These are phyloP conservation scores for Stramonita haemastoma DNA, from an alignment of 2,888 invertebrate species.

Conservation along the genomic window DNA sequence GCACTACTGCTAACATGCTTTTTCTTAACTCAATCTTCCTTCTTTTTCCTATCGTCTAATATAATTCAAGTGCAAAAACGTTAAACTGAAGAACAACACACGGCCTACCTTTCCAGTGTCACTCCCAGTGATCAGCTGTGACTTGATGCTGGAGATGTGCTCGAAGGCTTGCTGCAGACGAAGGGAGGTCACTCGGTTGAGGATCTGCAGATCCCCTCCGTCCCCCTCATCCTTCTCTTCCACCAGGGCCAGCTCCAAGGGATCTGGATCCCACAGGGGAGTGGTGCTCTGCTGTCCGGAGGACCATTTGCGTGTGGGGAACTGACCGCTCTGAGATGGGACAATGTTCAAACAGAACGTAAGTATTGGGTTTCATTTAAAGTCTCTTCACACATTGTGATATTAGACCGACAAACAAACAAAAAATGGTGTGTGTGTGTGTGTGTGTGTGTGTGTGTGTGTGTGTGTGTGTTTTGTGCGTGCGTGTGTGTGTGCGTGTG, in stretches of 20 bases:
- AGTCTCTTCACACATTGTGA: too few species aligned
- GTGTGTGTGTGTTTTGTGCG: too few species aligned
- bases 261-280: conserved; percentile 22
- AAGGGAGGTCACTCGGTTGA: conserved; percentile 50
- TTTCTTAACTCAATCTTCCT: too few species aligned
- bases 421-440: neutral
- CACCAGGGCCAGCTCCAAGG: conserved; percentile 31
- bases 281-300: conserved; percentile 13
- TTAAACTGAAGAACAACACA: too few species aligned
- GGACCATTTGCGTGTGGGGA: neutral
- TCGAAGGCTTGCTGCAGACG: conserved; percentile 51
- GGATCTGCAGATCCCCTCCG: conserved; percentile 40
- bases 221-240: conserved; percentile 23
- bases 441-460: neutral
- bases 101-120: conserved; percentile 47
- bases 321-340: neutral
- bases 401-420: too few species aligned
- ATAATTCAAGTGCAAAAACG: too few species aligned
- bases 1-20: too few species aligned
- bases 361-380: too few species aligned
- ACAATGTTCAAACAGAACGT: neutral
- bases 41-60: too few species aligned
- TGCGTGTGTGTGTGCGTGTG: conserved; percentile 6
- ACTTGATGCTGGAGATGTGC: conserved; percentile 51
- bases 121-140: conserved; percentile 45